These are phyloP conservation scores for Sarcophaga bullata DNA, from an alignment of 1,140 invertebrate species.

Conservation along the genomic window DNA sequence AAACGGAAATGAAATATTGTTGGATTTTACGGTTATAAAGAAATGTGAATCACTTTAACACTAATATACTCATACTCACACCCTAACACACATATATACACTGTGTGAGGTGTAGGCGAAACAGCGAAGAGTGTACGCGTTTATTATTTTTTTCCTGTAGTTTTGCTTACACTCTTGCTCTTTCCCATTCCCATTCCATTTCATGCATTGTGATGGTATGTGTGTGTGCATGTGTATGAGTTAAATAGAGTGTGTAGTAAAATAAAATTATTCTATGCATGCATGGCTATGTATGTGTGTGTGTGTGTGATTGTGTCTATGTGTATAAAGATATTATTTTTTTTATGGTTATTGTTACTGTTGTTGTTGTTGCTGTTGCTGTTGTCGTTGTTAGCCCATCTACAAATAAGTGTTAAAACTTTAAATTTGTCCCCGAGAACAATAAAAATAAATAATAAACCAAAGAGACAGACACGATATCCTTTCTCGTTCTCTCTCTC, in stretches of 20 bases:
- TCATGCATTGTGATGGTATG: neutral
- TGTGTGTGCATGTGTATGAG: neutral
- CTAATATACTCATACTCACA: neutral
- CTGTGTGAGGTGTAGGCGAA: neutral
- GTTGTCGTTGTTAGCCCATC: no score
- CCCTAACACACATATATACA: neutral
- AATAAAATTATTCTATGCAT: no score
- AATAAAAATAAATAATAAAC: neutral
- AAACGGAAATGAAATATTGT: constrained; percentile 14
- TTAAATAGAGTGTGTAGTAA: no score
- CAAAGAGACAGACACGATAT: neutral
- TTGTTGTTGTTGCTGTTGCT: no score
- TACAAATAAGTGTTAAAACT: constrained; percentile 25
- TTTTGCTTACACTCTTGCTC: no score
- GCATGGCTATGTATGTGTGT: no score
- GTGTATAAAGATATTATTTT: no score
- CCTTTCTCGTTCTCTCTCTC: neutral
- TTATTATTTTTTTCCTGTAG: neutral
- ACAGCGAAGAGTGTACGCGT: neutral
- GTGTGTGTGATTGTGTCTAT: no score
- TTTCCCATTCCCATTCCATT: no score
- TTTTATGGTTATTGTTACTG: no score
- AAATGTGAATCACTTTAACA: neutral
- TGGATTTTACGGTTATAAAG: neutral
- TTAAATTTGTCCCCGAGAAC: neutral